Conservation (phyloP, 2,888 invertebrate genomes). For the Cybosia mesomella region DNA sequence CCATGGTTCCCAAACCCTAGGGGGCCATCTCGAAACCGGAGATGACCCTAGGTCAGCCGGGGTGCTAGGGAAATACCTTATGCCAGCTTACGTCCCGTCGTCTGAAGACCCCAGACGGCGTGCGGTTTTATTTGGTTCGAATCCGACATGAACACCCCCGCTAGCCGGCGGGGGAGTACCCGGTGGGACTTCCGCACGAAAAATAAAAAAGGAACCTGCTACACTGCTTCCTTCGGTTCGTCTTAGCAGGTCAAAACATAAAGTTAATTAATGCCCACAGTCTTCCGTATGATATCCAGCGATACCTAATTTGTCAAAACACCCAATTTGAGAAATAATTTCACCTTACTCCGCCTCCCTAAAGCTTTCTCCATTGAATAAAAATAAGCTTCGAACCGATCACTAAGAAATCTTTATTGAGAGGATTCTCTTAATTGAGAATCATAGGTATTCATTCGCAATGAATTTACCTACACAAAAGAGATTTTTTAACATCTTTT, state of each 20-base stretch:
- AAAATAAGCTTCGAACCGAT: background rate
- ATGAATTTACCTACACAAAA: background rate
- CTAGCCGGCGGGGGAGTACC: no score
- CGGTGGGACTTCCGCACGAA: no score
- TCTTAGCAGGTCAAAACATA: background rate
- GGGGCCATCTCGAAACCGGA: no score
- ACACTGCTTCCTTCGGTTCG: background rate
- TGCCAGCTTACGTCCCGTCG: no score
- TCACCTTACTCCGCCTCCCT: background rate
- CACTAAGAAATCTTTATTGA: background rate
- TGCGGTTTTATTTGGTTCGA: no score
- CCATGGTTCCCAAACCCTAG: no score
- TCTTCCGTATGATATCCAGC: background rate
- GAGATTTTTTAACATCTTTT: background rate
- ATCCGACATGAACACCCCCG: no score
- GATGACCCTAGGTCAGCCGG: no score
- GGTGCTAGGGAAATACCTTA: no score
- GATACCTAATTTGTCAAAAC: background rate
- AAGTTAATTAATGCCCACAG: background rate
- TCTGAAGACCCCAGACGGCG: no score
- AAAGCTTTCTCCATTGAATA: background rate
- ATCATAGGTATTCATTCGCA: background rate
- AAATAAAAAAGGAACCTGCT: no score
- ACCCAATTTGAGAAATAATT: background rate
- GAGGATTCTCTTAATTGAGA: background rate